These are phyloP conservation scores for Drosophila mimetica DNA, from an alignment of 2,888 invertebrate genomes.

Conservation along the genomic window DNA sequence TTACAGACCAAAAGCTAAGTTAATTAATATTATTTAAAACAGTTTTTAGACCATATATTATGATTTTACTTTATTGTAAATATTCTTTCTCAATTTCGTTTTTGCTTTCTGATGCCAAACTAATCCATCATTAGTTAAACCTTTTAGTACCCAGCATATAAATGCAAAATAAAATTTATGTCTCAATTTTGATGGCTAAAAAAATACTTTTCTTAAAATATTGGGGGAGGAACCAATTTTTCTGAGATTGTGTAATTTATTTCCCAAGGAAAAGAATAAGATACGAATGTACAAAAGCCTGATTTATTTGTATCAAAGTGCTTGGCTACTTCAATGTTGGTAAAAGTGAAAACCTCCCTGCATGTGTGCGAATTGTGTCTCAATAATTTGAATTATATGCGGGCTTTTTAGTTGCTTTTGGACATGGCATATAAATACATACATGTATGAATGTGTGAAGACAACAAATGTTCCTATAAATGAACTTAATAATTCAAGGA, in stretches of 20 bases:
- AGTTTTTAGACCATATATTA: not conserved
- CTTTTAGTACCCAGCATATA: not conserved
- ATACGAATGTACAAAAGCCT: conserved; percentile 29
- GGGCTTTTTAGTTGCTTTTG: conserved; percentile 14
- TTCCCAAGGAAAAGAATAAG: conserved; percentile 20
- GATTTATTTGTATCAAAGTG: conserved; percentile 20
- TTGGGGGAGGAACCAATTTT: conserved; percentile 25
- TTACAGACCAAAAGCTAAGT: not conserved
- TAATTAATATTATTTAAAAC: not conserved
- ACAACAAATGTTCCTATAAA: conserved; percentile 4
- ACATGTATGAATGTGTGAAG: not conserved
- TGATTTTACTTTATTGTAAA: not conserved
- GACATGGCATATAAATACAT: not conserved
- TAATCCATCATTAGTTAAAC: not conserved
- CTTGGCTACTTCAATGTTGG: conserved; percentile 2
- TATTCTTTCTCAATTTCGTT: not conserved
- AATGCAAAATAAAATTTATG: conserved; percentile 15
- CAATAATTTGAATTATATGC: conserved; percentile 18
- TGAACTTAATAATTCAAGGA: too few relatives aligned
- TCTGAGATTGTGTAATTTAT: conserved; percentile 31
- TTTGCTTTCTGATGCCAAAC: not conserved
- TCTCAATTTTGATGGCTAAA: conserved; percentile 3
- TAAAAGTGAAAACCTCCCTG: not conserved
- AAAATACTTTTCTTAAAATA: conserved; percentile 5
- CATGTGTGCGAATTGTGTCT: conserved; percentile 9